Percentiles rank a stretch among this genome's conserved stretches.
phyloP scores from a whole-genome alignment of 2,113 vertebrate genomes.

The Progne subis region DNA sequence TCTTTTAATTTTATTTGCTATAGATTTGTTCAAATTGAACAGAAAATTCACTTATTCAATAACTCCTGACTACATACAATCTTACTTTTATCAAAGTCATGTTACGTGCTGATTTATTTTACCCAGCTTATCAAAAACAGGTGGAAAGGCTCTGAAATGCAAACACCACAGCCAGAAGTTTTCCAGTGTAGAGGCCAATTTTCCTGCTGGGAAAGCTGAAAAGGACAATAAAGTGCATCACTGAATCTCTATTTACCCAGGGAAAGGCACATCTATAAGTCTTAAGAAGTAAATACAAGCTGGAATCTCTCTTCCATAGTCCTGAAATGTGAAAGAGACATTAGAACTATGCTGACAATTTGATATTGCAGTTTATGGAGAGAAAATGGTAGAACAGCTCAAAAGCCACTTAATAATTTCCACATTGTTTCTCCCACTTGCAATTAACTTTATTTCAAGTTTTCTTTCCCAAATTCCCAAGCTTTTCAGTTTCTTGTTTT shows the following conservation, averaged over 20 bases:
- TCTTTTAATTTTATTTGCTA: not conserved
- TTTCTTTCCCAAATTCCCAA: not conserved
- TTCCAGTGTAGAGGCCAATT: not conserved
- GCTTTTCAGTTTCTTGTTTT: not conserved
- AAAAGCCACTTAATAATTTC: not conserved
- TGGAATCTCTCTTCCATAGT: not conserved
- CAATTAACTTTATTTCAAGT: not conserved
- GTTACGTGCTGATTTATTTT: not conserved
- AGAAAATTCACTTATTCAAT: not conserved
- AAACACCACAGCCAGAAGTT: not conserved
- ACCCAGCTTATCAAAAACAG: not conserved
- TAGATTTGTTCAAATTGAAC: not conserved
- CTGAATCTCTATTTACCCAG: not conserved
- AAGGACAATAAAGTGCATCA: not conserved
- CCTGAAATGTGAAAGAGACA: not conserved
- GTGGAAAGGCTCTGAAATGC: not conserved
- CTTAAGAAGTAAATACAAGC: not conserved
- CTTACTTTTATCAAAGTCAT: not conserved
- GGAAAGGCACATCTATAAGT: not conserved
- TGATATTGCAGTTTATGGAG: not conserved
- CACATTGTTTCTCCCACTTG: not conserved
- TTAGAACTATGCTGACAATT: not conserved
- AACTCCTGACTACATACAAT: not conserved
- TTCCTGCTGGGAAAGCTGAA: constrained; percentile 46
- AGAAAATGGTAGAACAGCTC: not conserved